Evolutionary conservation across 2,888 invertebrate species (phyloP).

Genomic region (Mamestra brassicae): DNA sequence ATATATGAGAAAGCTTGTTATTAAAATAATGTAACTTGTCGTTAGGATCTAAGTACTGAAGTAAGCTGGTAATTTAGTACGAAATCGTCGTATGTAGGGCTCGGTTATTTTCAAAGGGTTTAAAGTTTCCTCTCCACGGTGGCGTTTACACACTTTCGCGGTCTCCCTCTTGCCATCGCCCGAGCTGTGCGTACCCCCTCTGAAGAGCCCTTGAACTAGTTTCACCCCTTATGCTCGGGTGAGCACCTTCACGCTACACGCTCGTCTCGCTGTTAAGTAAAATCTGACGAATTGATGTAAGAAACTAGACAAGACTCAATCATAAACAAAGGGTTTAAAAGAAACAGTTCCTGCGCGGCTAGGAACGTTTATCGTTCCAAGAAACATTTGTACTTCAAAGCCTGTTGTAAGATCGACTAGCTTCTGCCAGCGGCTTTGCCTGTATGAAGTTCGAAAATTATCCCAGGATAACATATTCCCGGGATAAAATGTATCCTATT

Average conservation of each 20-base stretch:
- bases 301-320: not conserved
- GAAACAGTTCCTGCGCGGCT: not conserved
- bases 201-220: conserved; percentile 63
- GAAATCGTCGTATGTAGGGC: not conserved
- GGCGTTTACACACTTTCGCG: conserved; percentile 25
- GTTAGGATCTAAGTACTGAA: not conserved
- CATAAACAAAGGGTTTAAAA: not conserved
- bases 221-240: conserved; percentile 39
- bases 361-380: not conserved
- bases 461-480: too few relatives aligned
- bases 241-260: conserved; percentile 45
- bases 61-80: not conserved
- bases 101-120: not conserved
- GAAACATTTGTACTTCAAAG: not conserved
- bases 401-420: not conserved
- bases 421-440: too few relatives aligned
- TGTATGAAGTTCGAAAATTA: too few relatives aligned
- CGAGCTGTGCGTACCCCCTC: conserved; percentile 14
- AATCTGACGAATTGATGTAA: conserved; percentile 23
- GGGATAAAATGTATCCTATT: too few relatives aligned
- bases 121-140: conserved; percentile 30
- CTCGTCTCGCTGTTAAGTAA: conserved; percentile 19
- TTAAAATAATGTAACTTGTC: too few relatives aligned
- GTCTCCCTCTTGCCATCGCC: conserved; percentile 3
- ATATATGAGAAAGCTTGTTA: too few relatives aligned